These are phyloP conservation scores for Lanistes nyassanus DNA, from an alignment of 1,140 invertebrate genomes.

Conservation along the genomic window DNA sequence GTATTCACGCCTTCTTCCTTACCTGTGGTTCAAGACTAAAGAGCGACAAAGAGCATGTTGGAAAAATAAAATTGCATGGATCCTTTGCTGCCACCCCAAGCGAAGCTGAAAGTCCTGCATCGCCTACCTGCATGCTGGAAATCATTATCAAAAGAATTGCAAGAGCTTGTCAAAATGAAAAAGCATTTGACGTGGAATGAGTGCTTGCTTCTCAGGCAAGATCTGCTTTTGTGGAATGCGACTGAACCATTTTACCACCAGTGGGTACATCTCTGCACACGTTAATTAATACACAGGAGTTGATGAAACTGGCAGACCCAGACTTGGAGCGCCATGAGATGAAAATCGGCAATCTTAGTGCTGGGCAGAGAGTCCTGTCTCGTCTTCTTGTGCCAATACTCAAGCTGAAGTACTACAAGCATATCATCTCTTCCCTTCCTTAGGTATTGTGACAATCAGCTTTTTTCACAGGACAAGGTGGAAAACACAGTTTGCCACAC, in stretches of 20 bases:
- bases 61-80: neutral
- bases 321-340: conserved; percentile 29
- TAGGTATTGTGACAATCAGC: conserved; percentile 1
- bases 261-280: neutral
- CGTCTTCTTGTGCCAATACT: conserved; percentile 27
- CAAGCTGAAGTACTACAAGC: conserved; percentile 34
- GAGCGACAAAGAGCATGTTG: neutral
- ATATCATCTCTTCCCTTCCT: conserved; percentile 29
- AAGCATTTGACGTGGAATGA: too few relatives aligned
- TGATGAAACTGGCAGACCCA: conserved; percentile 19
- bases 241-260: neutral
- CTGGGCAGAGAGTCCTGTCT: conserved; percentile 13
- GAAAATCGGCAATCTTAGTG: conserved; percentile 26
- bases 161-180: too few relatives aligned
- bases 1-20: too few relatives aligned
- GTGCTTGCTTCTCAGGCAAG: too few relatives aligned
- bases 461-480: neutral
- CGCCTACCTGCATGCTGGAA: too few relatives aligned
- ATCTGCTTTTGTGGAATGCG: neutral
- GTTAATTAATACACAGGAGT: conserved; percentile 12
- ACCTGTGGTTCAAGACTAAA: neutral
- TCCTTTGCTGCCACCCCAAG: neutral
- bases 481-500: neutral
- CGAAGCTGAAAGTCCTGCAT: too few relatives aligned
- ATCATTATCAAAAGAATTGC: too few relatives aligned